Percentiles rank a stretch among this genome's conserved stretches.
phyloP scores from a whole-genome alignment of 2,888 invertebrate genomes.

The Aplocera efformata region DNA sequence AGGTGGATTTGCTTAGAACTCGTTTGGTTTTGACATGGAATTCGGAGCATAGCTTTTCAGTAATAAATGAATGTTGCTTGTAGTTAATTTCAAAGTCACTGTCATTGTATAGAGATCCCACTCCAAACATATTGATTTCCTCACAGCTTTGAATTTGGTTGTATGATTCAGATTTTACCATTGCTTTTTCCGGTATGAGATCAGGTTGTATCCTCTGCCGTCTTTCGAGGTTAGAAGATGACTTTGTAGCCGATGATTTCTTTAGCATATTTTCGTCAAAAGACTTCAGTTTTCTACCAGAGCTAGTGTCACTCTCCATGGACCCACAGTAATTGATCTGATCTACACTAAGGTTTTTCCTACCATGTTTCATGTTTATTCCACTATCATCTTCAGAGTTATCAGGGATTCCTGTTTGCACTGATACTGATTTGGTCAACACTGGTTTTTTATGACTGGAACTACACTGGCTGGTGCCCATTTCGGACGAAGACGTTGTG shows the following conservation, averaged over 20 bases:
- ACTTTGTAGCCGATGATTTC: conserved; percentile 68
- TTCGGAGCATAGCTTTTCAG: conserved; percentile 85
- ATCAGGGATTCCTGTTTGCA: conserved; percentile 75
- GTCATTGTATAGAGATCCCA: conserved; percentile 77
- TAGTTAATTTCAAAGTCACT: conserved; percentile 77
- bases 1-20: conserved; percentile 82
- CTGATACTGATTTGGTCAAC: conserved; percentile 74
- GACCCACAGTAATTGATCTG: conserved; percentile 77
- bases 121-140: conserved; percentile 78
- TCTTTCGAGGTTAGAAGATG: conserved; percentile 70
- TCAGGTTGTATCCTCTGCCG: conserved; percentile 77
- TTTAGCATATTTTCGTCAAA: conserved; percentile 75
- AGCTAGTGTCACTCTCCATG: conserved; percentile 75
- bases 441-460: conserved; percentile 73
- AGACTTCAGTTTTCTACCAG: conserved; percentile 71
- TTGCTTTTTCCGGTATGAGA: conserved; percentile 73
- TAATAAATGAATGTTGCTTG: conserved; percentile 83
- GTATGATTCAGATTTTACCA: conserved; percentile 72
- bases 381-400: conserved; percentile 66
- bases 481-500: conserved; percentile 76
- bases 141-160: conserved; percentile 78
- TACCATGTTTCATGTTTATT: conserved; percentile 70
- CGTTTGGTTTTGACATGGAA: conserved; percentile 86
- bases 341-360: conserved; percentile 74
- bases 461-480: conserved; percentile 75